Evolutionary conservation across 2,797 vertebrate genomes (phyloP).

Genomic region (Paedocypris micromegethes): DNA sequence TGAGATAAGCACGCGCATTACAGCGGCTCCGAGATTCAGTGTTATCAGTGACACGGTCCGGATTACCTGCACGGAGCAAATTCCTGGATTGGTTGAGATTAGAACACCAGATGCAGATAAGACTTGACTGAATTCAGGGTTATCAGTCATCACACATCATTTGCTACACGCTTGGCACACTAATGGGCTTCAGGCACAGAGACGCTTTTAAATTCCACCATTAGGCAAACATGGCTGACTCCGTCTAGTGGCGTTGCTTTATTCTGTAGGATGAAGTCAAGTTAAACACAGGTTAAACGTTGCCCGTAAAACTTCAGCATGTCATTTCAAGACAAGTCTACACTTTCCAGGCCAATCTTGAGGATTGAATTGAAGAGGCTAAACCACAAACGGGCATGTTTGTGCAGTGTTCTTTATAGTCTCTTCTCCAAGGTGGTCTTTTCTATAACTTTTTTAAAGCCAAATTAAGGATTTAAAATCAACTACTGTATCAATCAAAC

Average conservation of each 20-base stretch:
- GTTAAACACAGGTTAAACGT: no score
- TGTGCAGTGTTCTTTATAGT: no score
- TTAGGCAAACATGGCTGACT: neutral
- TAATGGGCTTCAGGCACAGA: conserved; percentile 32
- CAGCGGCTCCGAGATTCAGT: conserved; percentile 12
- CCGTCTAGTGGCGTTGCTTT: neutral
- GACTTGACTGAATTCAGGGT: conserved; percentile 22
- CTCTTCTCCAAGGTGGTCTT: no score
- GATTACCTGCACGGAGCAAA: conserved; percentile 35
- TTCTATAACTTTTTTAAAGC: no score
- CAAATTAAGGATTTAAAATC: no score
- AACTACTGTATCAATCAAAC: no score
- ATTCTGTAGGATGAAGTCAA: no score
- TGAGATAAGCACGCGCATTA: conserved; percentile 28
- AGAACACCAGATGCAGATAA: conserved; percentile 32
- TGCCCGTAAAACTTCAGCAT: no score
- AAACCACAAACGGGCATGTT: no score
- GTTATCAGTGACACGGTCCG: conserved; percentile 33
- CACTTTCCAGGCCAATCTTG: no score
- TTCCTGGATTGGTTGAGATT: conserved; percentile 36
- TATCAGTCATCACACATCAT: conserved; percentile 37
- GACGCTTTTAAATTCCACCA: conserved; percentile 13
- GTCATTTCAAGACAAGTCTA: no score
- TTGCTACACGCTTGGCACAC: conserved; percentile 30
- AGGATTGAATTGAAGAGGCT: no score